Evolutionary conservation across 1,140 invertebrate species (phyloP), one percentile per base, ranked within the genome.

Genomic region (Neuroterus valhalla): DNA sequence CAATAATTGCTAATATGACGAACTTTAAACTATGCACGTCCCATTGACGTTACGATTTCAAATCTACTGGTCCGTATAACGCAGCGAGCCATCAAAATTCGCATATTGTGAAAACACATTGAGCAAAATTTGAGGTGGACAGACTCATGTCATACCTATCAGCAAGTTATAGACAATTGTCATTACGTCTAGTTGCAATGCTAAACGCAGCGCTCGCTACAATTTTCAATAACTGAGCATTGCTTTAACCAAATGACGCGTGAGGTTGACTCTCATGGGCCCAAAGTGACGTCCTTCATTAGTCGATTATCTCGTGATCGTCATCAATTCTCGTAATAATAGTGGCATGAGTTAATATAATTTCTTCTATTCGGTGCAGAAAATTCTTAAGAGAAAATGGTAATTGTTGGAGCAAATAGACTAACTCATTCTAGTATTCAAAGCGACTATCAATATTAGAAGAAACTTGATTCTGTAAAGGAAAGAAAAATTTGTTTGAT

Each of bases 11-110:
- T 55, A 55, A 55, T 55, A 72, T 69, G 70, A 74, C 55, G 72
- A 80, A 74, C 66, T 71, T 55, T 66, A 68, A 76, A 77, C 66
- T 75, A 78, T 75, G 74, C 76, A 67, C 72, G 52, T 72, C n/a
- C 75, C 70, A 81, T 66, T 77, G 73, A 81, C 77, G 75, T 72
- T 81, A 73, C 79, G 78, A 81, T 78, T 81, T 78, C 70, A 75
- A 78, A 78, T 76, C 70, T 55, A 75, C 62, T 71, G 71, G 68
- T 76, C 75, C 74, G 70, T 79, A 71, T 73, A 75, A 26, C 77
- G 75, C 72, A 77, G 74, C 77, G 72, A 71, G 76, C 66, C 75
- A 72, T 78, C 62, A 73, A 75, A 78, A 78, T 81, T 81, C 77
- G 74, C 76, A 81, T 76, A 78, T 78, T 81, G 75, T 72, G 74